Base-by-base conservation (phyloP, 2,888 invertebrate genomes). In the Tetragonisca angustula region DNA sequence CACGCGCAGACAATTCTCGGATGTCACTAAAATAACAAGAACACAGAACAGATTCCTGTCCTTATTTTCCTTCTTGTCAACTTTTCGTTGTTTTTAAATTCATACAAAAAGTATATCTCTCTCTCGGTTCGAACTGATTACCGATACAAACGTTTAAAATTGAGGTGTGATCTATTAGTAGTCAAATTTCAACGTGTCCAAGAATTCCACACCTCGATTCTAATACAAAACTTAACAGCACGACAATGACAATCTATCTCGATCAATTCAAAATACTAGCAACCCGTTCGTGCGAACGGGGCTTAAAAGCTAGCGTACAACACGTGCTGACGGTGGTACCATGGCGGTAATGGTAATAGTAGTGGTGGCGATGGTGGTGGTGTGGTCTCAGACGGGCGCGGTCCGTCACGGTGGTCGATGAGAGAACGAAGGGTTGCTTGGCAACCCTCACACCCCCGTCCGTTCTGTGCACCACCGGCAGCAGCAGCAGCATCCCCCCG, bases 311-410 rank as follows among this genome's bases (percentile, higher is more conserved):
- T 21, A 69, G 27, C 54, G 52, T 32, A 68, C 43, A 50, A 56
- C 62, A 81, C 62, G 64, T 36, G 54, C 62, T n/a, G 50, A 76
- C 64, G 76, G 27, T 49, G 59, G 27, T 64, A 64, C 79, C 89
- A 88, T 88, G 91, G 89, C 88, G 86, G 79, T 52, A 62, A 61
- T 15, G 75, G 54, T 62, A 36, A 36, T 32, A 32, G 32, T 64
- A 24, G 61, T 19, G 61, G 9, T n/a, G 43, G 62, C 50, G 71
- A 72, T 70, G 75, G 43, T 68, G 75, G 89, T 89, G 87, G 91
- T 90, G 86, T 83, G 90, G 90, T 90, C 92, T 91, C 90, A 93
- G 92, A 93, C 92, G 93, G 93, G 93, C 91, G 93, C 92, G 93
- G 93, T 87, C 87, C 90, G 88, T 88, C 88, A 88, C 89, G 90